A percentile compares a stretch with the other conserved stretches of the same genome.
phyloP scores from a whole-genome alignment of 2,113 vertebrate species.

The Bettongia penicillata region DNA sequence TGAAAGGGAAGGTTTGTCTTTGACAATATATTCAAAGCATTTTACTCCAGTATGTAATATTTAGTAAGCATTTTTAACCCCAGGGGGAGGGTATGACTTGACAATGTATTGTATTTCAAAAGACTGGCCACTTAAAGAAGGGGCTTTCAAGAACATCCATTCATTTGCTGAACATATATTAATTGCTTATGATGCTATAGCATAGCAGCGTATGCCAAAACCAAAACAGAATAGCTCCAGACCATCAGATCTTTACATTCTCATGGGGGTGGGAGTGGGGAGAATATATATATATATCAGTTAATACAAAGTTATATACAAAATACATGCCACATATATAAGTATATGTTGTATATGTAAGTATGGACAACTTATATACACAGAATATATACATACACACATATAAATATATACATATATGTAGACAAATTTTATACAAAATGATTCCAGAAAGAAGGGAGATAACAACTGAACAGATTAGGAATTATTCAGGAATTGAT shows the following conservation, averaged over 20 bases:
- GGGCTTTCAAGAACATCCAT: background rate
- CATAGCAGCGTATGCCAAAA: background rate
- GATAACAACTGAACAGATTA: background rate
- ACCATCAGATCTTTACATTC: background rate
- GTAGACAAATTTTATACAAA: background rate
- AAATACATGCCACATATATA: too few relatives aligned
- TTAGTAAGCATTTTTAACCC: background rate
- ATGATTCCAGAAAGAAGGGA: background rate
- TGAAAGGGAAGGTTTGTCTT: background rate
- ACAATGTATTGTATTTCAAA: background rate
- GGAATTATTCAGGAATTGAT: background rate
- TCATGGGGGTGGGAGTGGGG: background rate
- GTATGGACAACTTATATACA: too few relatives aligned
- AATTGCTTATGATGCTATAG: background rate
- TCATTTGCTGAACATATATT: background rate
- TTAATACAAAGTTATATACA: background rate
- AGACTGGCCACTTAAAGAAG: background rate
- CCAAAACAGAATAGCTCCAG: background rate
- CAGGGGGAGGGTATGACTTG: background rate
- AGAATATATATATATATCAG: background rate
- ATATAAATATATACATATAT: too few relatives aligned
- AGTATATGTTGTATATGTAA: too few relatives aligned
- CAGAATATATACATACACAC: too few relatives aligned
- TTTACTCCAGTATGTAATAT: background rate
- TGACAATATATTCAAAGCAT: background rate